phyloP scores from a whole-genome alignment of 2,888 invertebrate species.

The Yponomeuta sedellus region DNA sequence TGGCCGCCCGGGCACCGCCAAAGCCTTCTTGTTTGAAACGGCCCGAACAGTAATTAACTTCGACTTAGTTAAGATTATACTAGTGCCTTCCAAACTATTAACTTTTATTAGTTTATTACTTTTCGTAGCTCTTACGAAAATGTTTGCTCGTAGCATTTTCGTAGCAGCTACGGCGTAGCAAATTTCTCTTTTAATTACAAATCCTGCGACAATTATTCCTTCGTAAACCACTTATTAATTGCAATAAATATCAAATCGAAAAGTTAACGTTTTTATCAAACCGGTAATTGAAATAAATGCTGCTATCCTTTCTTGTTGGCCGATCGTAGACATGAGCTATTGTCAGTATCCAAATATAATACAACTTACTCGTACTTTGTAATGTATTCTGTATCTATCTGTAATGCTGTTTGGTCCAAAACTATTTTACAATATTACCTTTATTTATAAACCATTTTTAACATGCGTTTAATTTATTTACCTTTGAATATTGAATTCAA shows the following conservation, averaged over 20 bases:
- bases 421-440: background rate
- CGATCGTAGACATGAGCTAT: background rate
- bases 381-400: too few species aligned
- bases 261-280: background rate
- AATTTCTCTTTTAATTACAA: background rate
- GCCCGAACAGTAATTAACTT: slow-evolving; percentile 68
- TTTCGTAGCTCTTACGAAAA: slow-evolving; percentile 24
- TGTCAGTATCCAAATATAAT: slow-evolving; percentile 8
- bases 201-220: background rate
- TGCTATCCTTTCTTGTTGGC: background rate
- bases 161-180: slow-evolving; percentile 13
- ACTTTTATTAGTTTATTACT: background rate
- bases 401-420: background rate
- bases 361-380: background rate
- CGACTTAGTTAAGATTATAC: slow-evolving; percentile 61
- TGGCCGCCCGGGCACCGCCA: slow-evolving; percentile 64
- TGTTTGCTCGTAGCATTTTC: slow-evolving; percentile 30
- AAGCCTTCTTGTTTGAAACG: slow-evolving; percentile 66
- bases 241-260: background rate
- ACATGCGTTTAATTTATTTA: too few species aligned
- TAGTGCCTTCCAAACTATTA: slow-evolving; percentile 27
- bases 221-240: background rate
- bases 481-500: too few species aligned
- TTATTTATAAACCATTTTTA: too few species aligned
- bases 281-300: slow-evolving; percentile 9